Conservation (phyloP, 2,797 vertebrate genomes). For the Cossypha caffra region DNA sequence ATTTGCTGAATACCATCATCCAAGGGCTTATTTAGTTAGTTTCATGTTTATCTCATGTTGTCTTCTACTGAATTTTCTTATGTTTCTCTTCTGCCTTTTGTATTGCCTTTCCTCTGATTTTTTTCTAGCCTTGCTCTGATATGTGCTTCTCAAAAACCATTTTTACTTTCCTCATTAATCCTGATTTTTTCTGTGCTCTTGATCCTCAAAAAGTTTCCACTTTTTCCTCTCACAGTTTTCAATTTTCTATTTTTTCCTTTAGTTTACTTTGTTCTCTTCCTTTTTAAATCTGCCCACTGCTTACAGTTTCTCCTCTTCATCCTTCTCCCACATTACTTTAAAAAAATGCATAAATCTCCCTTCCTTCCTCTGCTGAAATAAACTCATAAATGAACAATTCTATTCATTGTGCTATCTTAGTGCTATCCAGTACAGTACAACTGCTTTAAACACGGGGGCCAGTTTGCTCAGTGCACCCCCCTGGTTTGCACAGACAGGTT, state of each 20-base stretch:
- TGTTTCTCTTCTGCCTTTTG: neutral
- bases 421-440: neutral
- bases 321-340: neutral
- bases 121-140: neutral
- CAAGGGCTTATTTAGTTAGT: neutral
- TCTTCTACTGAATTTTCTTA: neutral
- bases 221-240: neutral
- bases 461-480: neutral
- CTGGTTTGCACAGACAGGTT: neutral
- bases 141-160: no score
- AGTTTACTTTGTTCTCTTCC: neutral
- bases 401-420: neutral
- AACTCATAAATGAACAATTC: neutral
- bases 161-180: neutral
- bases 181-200: neutral
- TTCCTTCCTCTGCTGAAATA: neutral
- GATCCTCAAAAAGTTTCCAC: neutral
- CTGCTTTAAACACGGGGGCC: accelerated
- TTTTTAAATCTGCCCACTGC: neutral
- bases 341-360: neutral
- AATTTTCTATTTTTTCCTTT: neutral
- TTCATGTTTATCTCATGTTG: neutral
- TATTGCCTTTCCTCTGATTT: neutral
- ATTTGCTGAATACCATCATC: neutral
- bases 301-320: neutral